Base-by-base conservation (phyloP, 2,888 invertebrate genomes). In the Acrobasis repandana region DNA sequence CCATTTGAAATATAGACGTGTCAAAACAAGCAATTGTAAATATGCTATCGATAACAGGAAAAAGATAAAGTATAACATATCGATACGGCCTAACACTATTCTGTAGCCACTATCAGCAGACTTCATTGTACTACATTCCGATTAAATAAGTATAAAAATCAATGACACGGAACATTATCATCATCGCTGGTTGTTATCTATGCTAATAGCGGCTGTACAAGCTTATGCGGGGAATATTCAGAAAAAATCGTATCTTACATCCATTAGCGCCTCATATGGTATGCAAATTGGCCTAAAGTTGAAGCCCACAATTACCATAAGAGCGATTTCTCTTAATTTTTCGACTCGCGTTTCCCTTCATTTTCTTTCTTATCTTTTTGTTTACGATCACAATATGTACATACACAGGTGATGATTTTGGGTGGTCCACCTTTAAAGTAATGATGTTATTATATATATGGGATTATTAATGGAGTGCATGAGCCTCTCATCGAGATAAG, bases 381-480 rank as follows among this genome's bases (percentile, higher is more conserved):
- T 85, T 87, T 86, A 86, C 74, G 83, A 83, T 80, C 76, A 68
- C 65, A 75, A 74, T 76, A 78, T 76, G 76, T 76, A 78, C 72
- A 71, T 74, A 74, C 74, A 67, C 65, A 89, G 86, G 89, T 90
- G 90, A 88, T 87, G 90, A 90, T 90, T 90, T 90, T 89, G 91
- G 91, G 91, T 92, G 91, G 91, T 90, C 91, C 76, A 63, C 64
- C 70, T 79, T 76, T 73, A 68, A 80, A 77, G 83, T 83, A 90
- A 88, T 86, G 86, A 90, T 88, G 88, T 88, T 89, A 87, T 89
- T 90, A 90, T 88, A 84, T 85, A 83, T 85, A 84, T 73, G 70
- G 75, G 75, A 76, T 89, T 90, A 90, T 90, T 90, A 90, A 91
- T 91, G 89, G 78, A 81, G 68, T 70, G 75, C 69, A 71, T 74